Evolutionary conservation across 2,888 invertebrate species (phyloP), one percentile per base, ranked within the genome.

Genomic region (Julus scandinavius): DNA sequence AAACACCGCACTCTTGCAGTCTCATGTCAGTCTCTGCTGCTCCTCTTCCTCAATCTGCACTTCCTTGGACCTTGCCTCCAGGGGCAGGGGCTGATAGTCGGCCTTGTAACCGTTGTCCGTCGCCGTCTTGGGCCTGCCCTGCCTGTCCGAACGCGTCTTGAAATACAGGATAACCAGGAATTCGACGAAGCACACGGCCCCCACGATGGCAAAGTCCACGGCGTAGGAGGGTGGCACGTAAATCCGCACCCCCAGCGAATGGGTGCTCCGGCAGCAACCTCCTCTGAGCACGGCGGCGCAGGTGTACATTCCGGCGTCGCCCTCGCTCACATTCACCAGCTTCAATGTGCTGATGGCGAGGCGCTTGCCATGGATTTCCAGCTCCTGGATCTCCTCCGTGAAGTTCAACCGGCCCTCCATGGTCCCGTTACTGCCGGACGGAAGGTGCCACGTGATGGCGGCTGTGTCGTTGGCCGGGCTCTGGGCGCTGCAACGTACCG

Each of bases 161-260:
- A 87, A 58, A 80, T 87, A 87, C 17, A 87, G 58, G 72, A 87
- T 87, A 80, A 87, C 87, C 29, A 87, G n/a, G n/a, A 87, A 80
- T 20, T 87, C 87, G 4, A 87, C 45, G 87, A 87, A 87, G 40
- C 87, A 87, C 58, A 87, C 87, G 4, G 80, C 80, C 3, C 87
- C 87, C 38, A 87, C 72, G 20, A 87, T 87, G 72, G 80, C 87
- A 11, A 63, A 58, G 63, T 87, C 87, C 20, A 41, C 40, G 41
- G 72, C 87, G 45, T 87, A 87, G 38, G 87, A 87, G 13, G 63
- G 87, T 5, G 87, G 87, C 15, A 20, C 50, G 40, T 87, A 87
- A n/a, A 87, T 41, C 40, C 40, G 13, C 17, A 87, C 29, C 1
- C 58, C 72, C 38, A 87, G 15, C 2, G 87, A 40, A 29, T 54